Base-by-base conservation (phyloP, 2,888 invertebrate genomes). In the Diadegma fenestrale region DNA sequence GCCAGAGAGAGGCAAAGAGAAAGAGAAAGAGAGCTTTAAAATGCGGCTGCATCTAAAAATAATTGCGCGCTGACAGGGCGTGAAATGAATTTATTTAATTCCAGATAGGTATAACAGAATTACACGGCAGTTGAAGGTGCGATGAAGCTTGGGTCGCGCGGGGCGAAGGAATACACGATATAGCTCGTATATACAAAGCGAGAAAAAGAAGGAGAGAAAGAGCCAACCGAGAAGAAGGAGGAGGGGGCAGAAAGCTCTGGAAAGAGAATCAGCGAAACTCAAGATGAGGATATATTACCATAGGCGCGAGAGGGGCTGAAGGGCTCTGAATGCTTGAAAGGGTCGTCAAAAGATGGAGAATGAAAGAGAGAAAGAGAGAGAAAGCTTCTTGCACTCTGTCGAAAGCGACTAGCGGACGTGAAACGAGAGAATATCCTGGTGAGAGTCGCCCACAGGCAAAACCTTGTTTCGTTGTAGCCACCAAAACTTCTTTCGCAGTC, bases 51-150 rank as follows among this genome's bases (percentile, higher is more conserved):
- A 89, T 92, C 92, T 89, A 90, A 91, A 92, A 92, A 92, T 93
- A 94, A 93, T 93, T 93, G 93, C 93, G 91, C 93, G 94, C 92
- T 93, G 93, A 94, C 94, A 93, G 93, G 93, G 91, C 93, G 93
- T 94, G 94, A 94, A 93, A 94, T 93, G 93, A 94, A 94, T 94
- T 94, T 93, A 94, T 94, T 94, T 93, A 92, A 93, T 94, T 94
- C 93, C 92, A 90, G 91, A 92, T 92, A 91, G 92, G 91, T 92
- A 91, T 92, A 93, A 93, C 92, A 91, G 92, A 93, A 94, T 93
- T 93, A 93, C 92, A 93, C 93, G 93, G 93, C 92, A 93, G 92
- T 93, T 93, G 93, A 89, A 90, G 90, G 89, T 90, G 91, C 92
- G 91, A 93, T 91, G 92, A 92, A 91, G 90, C 90, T 87, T 90